Evolutionary conservation across 2,797 vertebrate species (phyloP), one percentile per base, ranked within the genome.

Genomic region (Pterois miles): DNA sequence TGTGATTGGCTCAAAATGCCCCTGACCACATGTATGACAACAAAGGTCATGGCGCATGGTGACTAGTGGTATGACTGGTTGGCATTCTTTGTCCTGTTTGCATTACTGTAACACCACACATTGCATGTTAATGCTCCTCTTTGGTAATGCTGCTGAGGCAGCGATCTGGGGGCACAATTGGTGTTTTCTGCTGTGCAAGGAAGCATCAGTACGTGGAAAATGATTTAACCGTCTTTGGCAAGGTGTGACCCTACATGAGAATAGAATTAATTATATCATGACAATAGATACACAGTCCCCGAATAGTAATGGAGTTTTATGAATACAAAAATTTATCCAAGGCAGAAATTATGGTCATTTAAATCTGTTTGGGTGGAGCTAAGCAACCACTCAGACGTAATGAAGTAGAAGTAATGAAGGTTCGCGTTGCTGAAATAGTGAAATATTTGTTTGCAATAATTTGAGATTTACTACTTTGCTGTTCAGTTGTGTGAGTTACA

Each of bases 1-100:
- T 78, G 31, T 80, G 67, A 66, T 31, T 74, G 27, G 31, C 34
- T 74, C 36, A 77, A 76, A 87, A 88, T 76, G 72, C 36, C 62
- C 67, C 77, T 68, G 46, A 91, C 71, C 83, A 71, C 86, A 86
- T 33, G 52, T 76, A 74, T 76, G 50, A 76, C 71, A 74, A 83
- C 56, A 25, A 48, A 75, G 64, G 74, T 67, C 38, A 34, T 50
- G 5, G 53, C 13, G n/a, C 27, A 62, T 63, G 56, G 34, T 65
- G 52, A 83, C 63, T 67, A 46, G 34, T 80, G 72, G 76, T 77
- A 63, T 73, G 73, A 84, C 63, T 80, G 7, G 12, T 25, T 83
- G 74, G 20, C 70, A 69, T 58, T 71, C 18, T 78, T 48, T 67
- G 76, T 20, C 38, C 76, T 71, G 74, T 65, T 57, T 69, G 56